Conservation (phyloP, 1,140 invertebrate genomes). For the Tetragnatha versicolor region DNA sequence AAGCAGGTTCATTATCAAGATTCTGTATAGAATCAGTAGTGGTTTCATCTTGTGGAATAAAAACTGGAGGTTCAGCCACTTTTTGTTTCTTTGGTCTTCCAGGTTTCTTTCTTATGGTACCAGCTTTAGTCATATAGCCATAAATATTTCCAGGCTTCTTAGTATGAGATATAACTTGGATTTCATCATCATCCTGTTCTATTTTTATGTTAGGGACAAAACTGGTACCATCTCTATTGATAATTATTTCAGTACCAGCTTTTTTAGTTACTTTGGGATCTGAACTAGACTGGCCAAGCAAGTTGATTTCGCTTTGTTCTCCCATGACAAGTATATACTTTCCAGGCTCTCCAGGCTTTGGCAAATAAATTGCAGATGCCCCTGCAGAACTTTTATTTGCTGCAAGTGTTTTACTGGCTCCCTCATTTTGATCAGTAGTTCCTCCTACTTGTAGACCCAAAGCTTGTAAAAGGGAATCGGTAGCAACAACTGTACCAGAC, state of each 20-base stretch:
- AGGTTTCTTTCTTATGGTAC: constrained; percentile 13
- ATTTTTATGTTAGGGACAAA: constrained; percentile 4
- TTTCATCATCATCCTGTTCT: constrained; percentile 45
- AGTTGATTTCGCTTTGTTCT: constrained; percentile 36
- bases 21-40: constrained; percentile 34
- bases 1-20: constrained; percentile 1
- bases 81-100: constrained; percentile 43
- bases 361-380: constrained; percentile 44
- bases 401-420: background rate
- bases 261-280: constrained; percentile 47
- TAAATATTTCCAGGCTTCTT: constrained; percentile 21
- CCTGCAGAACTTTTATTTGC: background rate
- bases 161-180: constrained; percentile 35
- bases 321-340: constrained; percentile 53
- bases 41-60: constrained; percentile 29
- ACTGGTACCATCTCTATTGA: constrained; percentile 8
- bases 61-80: constrained; percentile 22
- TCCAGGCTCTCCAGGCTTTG: constrained; percentile 47
- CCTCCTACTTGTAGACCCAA: constrained; percentile 26
- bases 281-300: constrained; percentile 43
- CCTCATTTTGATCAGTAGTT: background rate
- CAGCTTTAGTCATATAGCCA: constrained; percentile 13
- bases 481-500: constrained; percentile 46
- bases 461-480: constrained; percentile 36
- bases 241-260: constrained; percentile 18